Conservation (phyloP, 2,888 invertebrate genomes). For the Eupithecia abbreviata region DNA sequence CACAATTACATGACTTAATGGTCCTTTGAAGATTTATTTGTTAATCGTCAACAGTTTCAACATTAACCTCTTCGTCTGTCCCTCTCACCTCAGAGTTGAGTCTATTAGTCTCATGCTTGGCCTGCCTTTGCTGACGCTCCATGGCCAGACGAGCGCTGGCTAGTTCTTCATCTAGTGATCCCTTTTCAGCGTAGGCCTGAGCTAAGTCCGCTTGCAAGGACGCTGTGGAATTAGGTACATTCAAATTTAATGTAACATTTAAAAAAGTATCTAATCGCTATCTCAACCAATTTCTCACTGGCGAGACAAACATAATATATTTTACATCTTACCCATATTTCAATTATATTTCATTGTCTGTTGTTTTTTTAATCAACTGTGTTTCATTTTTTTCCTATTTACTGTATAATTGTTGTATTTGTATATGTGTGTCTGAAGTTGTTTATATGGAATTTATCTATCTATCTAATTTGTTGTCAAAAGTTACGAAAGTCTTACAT, state of each 20-base stretch:
- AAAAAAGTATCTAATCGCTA: neutral
- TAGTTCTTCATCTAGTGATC: constrained; percentile 91
- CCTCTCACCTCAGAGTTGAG: constrained; percentile 87
- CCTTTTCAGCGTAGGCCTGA: constrained; percentile 90
- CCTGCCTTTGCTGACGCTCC: constrained; percentile 89
- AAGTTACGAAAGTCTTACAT: constrained; percentile 66
- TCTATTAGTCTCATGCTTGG: constrained; percentile 89
- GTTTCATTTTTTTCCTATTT: too few species aligned
- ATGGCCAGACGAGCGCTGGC: constrained; percentile 86
- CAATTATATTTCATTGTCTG: too few species aligned
- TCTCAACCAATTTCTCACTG: neutral
- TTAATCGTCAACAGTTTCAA: neutral
- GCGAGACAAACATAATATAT: neutral
- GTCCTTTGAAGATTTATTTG: neutral
- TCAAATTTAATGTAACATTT: neutral
- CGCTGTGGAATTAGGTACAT: constrained; percentile 70
- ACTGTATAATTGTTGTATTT: too few species aligned
- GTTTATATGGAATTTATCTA: too few species aligned
- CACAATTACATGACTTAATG: neutral
- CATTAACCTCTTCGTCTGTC: neutral
- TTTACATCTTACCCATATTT: neutral
- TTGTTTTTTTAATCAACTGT: too few species aligned
- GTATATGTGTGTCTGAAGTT: too few species aligned
- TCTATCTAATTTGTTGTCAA: neutral
- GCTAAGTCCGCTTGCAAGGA: constrained; percentile 90